These are phyloP conservation scores for Monoplex corrugatus DNA, from an alignment of 2,888 invertebrate genomes.

Conservation along the genomic window DNA sequence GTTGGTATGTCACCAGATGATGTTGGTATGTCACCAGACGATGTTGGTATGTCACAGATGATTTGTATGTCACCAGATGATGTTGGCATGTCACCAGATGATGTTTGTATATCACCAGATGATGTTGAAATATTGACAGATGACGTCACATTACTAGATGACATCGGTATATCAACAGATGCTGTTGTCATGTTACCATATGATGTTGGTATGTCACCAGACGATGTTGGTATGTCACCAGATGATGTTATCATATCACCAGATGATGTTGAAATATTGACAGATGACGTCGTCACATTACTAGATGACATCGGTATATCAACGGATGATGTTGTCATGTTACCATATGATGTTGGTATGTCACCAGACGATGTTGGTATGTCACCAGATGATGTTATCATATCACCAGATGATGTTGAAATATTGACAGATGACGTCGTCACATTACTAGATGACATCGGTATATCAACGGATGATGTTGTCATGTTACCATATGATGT, in stretches of 20 bases:
- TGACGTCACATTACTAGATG: background rate
- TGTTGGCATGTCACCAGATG: background rate
- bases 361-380: background rate
- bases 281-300: background rate
- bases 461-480: background rate
- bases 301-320: background rate
- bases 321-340: background rate
- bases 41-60: background rate
- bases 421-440: background rate
- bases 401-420: background rate
- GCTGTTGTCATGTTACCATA: constrained; percentile 29
- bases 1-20: background rate
- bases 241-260: constrained; percentile 10
- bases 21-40: background rate
- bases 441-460: background rate
- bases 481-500: background rate
- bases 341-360: background rate
- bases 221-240: background rate
- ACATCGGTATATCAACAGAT: background rate
- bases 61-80: too few species aligned
- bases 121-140: background rate
- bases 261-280: too few species aligned
- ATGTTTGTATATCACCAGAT: background rate
- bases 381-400: constrained; percentile 12
- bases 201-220: background rate